Evolutionary conservation across 2,113 vertebrate genomes (phyloP), one percentile per base, ranked within the genome.

Genomic region (Perccottus glenii): DNA sequence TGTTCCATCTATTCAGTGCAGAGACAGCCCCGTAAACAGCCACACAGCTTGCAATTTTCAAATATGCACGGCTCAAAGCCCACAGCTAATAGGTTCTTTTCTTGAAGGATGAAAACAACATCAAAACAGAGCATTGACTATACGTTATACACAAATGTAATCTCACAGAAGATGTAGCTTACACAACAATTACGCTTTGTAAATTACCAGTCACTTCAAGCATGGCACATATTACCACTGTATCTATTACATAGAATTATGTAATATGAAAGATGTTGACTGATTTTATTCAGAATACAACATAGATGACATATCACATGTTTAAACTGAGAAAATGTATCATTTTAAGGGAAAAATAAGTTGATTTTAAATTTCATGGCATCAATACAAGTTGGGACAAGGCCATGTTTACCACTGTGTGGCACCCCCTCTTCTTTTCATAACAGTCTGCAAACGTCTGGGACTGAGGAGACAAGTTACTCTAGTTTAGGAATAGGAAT

Each of bases 21-120:
- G 56, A 67, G 46, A 69, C 48, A 45, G 42, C 50, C 45, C 48
- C 33, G 5, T 27, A 73, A 11, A 52, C 44, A 63, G 3, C 45
- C 55, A 57, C 9, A 46, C 32, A 58, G 16, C 3, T 2, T 66
- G 32, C n/a, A 59, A 33, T 38, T 64, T 50, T 67, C 55, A 82
- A 10, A 64, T 59, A 48, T 44, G 16, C 51, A 76, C 61, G 11
- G 59, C 14, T 63, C 75, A 83, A 68, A 66, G 52, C 43, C 62
- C 76, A 69, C 42, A 16, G 64, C 63, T 80, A 80, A 71, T 73
- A 53, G 57, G 48, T 79, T 46, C 63, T 48, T 51, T 53, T 44
- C 19, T 35, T 44, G 42, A 60, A 73, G 47, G 42, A 76, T 60
- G 44, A 59, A 55, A 36, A 58, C 51, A 62, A 62, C 55, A 58